Evolutionary conservation across 2,113 vertebrate genomes (phyloP), one percentile per base, ranked within the genome.

Genomic region (Rhipidura dahli): DNA sequence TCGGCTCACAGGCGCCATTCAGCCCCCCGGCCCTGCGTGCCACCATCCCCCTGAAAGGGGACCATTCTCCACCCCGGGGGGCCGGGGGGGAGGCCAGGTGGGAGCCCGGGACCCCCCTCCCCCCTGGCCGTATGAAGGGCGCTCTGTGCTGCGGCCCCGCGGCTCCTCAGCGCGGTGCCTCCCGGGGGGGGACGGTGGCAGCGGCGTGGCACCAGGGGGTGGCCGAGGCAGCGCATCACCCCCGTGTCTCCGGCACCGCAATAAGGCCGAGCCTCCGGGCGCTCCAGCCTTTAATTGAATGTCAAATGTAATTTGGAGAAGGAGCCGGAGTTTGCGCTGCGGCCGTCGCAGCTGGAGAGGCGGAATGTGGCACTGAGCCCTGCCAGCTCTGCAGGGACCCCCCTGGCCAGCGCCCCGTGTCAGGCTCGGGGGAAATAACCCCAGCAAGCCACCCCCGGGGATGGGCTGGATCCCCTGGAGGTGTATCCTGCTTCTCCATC

Each of bases 341-440:
- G 26, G 51, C 78, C 56, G 27, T 31, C 1, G 53, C 89, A 44
- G 94, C 15, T 3, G 11, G 81, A 60, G 76, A 35, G 44, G 59
- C 0, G 6, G 83, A 8, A 15, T 56, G 66, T 21, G 21, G 42
- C 56, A 1, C 37, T 0, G 83, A 76, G 72, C 37, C 23, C 7
- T 98, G 96, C 98, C 98, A 1, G 98, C 98, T 24, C 79, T 22
- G 83, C 35, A 4, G 98, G 99, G 93, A 66, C 30, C 12, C 28
- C 24, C 23, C 6, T 2, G 37, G 33, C 4, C 57, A 26, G 22
- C 5, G 23, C 24, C 26, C 39, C 3, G 42, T 1, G 31, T 65
- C 47, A 0, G 1, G 21, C n/a, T 42, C 0, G 1, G 40, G 8
- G 3, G 6, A 2, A 9, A 42, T 3, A 10, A 53, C 7, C 42